phyloP scores from a whole-genome alignment of 2,113 vertebrate genomes.

The Pycnonotus jocosus region DNA sequence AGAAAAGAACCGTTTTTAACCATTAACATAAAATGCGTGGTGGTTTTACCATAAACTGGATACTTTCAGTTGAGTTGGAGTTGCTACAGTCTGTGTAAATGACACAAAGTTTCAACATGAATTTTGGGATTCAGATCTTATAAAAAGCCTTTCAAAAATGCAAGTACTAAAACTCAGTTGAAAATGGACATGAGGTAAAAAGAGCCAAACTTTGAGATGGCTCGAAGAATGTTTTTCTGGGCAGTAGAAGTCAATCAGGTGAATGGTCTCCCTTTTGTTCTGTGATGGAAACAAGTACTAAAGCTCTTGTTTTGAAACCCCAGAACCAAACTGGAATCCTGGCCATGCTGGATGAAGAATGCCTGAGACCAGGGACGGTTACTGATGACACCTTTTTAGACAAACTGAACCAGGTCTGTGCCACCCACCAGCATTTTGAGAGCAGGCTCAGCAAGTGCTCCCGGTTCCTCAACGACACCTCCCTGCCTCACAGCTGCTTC shows the following conservation, averaged over 20 bases:
- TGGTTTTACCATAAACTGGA: neutral
- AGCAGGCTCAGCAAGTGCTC: conserved; percentile 94
- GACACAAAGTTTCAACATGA: fast-evolving
- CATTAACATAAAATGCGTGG: neutral
- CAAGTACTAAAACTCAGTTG: neutral
- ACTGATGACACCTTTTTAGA: conserved; percentile 95
- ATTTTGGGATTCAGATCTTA: neutral
- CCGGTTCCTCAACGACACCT: conserved; percentile 91
- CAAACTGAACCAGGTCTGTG: conserved; percentile 94
- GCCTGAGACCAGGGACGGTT: conserved; percentile 90
- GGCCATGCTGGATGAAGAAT: conserved; percentile 98
- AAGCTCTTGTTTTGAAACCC: neutral
- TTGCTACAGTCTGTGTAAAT: neutral
- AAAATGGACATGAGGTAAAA: neutral
- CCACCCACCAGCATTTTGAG: conserved; percentile 95
- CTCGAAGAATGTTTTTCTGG: neutral
- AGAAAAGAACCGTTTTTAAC: neutral
- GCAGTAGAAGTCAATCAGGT: neutral
- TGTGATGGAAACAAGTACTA: neutral
- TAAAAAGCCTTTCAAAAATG: neutral
- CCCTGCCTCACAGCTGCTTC: conserved; percentile 94
- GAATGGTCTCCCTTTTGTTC: neutral
- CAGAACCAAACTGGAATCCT: conserved; percentile 91
- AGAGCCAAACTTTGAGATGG: neutral
- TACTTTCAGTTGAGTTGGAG: neutral